Evolutionary conservation across 2,797 vertebrate genomes (phyloP), one percentile per base, ranked within the genome.

Genomic region (Mus caroli): DNA sequence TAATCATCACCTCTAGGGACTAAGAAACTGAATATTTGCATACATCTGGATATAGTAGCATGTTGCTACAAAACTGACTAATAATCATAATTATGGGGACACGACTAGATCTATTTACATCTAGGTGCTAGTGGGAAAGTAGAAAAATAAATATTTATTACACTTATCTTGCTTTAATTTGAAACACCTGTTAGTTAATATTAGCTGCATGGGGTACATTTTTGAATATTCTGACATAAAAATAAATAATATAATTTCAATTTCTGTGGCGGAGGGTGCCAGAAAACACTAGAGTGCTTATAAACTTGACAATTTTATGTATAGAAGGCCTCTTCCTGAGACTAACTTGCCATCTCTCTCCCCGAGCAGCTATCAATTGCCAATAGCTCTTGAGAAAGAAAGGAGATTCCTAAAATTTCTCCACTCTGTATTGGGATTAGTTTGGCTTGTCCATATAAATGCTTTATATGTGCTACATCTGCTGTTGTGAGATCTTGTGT

Each of bases 71-170:
- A 97, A 98, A 97, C 62, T 95, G 97, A 98, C 98, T 98, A 97
- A 98, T 98, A 98, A 96, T 96, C 97, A 40, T 83, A 93, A 96
- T 98, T 97, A 97, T 46, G 94, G 98, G 88, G 24, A 26, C 67
- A 95, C 67, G 71, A 93, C 97, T 97, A 97, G 46, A 64, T 97
- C n/a, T 95, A 96, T 98, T 98, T 98, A 97, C 43, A 97, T 98
- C 95, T 94, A 98, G 58, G n/a, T 97, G 90, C 50, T 69, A 62
- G 46, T 96, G 78, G 31, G 19, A 98, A 97, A 96, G 22, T 20
- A 96, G 84, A 96, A 98, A 97, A 98, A 94, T 95, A 17, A 97
- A 89, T 98, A 98, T 97, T 98, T 98, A 96, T 95, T 60, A 93
- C 97, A 92, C 14, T 43, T 95, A 84, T n/a, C 24, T 54, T 94